Conservation (phyloP, 2,113 vertebrate species). For the Synchiropus splendidus region DNA sequence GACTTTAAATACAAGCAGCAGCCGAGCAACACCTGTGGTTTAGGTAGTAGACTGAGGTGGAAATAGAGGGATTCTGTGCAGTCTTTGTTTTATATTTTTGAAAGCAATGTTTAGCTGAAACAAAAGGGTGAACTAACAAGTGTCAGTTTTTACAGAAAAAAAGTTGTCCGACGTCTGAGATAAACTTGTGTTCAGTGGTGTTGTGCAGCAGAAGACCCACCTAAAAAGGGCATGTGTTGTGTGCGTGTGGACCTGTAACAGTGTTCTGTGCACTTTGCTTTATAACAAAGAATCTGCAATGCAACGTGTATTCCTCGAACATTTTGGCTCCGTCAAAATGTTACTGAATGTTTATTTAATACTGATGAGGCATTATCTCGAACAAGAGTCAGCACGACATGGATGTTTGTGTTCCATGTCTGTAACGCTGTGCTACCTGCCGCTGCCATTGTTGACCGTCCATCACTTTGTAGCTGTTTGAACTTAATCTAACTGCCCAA, state of each 20-base stretch:
- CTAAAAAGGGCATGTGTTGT: slow-evolving; percentile 23
- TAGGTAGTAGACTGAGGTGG: no score
- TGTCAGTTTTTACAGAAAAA: slow-evolving; percentile 10
- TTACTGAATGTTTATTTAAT: slow-evolving; percentile 37
- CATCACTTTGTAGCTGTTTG: slow-evolving; percentile 62
- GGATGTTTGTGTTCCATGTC: slow-evolving; percentile 14
- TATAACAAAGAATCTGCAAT: slow-evolving; percentile 14
- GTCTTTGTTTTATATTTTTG: slow-evolving; percentile 5
- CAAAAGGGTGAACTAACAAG: background rate
- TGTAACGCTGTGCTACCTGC: slow-evolving; percentile 27
- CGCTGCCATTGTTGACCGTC: slow-evolving; percentile 48
- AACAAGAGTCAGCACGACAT: slow-evolving; percentile 14
- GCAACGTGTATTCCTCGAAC: slow-evolving; percentile 28
- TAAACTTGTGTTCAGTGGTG: slow-evolving; percentile 20
- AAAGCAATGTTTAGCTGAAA: background rate
- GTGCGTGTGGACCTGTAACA: slow-evolving; percentile 23
- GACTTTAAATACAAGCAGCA: no score
- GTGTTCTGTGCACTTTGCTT: slow-evolving; percentile 37
- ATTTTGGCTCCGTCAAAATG: slow-evolving; percentile 11
- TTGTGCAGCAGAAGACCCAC: slow-evolving; percentile 7
- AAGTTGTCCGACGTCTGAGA: slow-evolving; percentile 24
- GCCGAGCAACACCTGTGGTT: no score
- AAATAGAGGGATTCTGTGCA: no score
- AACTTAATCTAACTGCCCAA: slow-evolving; percentile 70
- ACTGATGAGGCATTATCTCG: slow-evolving; percentile 6